Conservation (phyloP, 2,888 invertebrate species). For the Petrolisthes manimaculis region DNA sequence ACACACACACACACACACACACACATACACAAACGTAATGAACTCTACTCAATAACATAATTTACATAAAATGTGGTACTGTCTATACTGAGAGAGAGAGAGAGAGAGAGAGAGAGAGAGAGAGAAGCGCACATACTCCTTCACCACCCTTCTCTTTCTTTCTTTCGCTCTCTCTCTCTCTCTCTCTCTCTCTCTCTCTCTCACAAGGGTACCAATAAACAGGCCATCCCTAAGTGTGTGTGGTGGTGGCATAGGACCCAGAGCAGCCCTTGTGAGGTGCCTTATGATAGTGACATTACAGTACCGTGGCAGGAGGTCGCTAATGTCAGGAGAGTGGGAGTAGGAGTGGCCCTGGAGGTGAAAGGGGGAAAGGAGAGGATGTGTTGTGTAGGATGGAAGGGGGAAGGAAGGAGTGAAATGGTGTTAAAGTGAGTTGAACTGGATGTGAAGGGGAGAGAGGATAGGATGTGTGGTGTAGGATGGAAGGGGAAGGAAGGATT, state of each 20-base stretch:
- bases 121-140: neutral
- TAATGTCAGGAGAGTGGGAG: neutral
- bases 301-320: neutral
- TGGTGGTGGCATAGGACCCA: too few relatives aligned
- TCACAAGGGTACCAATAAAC: constrained; percentile 6
- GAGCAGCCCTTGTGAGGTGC: too few relatives aligned
- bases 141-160: neutral
- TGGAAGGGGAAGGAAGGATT: neutral
- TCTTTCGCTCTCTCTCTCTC: neutral
- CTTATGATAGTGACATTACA: neutral
- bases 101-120: constrained; percentile 19
- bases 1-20: too few relatives aligned
- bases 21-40: too few relatives aligned
- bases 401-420: neutral
- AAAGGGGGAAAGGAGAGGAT: neutral
- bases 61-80: too few relatives aligned
- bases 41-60: neutral
- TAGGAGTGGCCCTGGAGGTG: neutral
- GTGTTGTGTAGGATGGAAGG: neutral
- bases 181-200: neutral
- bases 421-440: neutral
- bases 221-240: neutral
- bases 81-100: too few relatives aligned
- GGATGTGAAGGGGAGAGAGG: neutral
- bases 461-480: neutral